A percentile compares a stretch with the other conserved stretches of the same genome.
These are phyloP conservation scores for Cossypha heuglini DNA, from an alignment of 2,797 vertebrate genomes.

Conservation along the genomic window DNA sequence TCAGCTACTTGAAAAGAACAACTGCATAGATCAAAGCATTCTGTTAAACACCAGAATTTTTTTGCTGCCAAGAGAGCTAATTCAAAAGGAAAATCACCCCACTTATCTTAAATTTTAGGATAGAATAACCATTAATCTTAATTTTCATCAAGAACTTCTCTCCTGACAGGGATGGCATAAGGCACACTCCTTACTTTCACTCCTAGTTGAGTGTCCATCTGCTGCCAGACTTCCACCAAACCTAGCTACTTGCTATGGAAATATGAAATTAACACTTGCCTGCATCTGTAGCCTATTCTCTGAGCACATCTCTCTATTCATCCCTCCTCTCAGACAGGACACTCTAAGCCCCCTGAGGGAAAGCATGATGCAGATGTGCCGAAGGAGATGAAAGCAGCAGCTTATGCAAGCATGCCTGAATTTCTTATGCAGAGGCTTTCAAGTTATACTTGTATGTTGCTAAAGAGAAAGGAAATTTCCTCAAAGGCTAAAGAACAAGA, in stretches of 20 bases:
- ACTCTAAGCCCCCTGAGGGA: neutral
- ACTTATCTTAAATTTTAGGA: neutral
- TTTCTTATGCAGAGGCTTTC: neutral
- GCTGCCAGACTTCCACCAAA: neutral
- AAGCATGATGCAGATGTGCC: neutral
- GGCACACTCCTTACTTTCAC: neutral
- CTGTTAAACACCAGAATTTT: neutral
- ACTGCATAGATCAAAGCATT: neutral
- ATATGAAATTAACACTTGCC: neutral
- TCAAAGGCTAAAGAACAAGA: neutral
- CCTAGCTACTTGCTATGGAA: neutral
- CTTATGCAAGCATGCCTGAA: neutral
- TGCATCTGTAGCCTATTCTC: neutral
- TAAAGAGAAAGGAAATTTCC: neutral
- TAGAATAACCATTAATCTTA: neutral
- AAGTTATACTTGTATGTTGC: neutral
- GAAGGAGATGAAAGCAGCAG: neutral
- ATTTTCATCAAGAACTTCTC: neutral
- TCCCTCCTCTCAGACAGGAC: neutral
- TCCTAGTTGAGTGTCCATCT: neutral
- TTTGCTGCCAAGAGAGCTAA: neutral
- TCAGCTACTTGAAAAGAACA: neutral
- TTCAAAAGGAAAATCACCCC: neutral
- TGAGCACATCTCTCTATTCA: neutral
- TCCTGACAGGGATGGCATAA: neutral